Evolutionary conservation across 2,888 invertebrate genomes (phyloP).

Genomic region (Metallyticus violacea): DNA sequence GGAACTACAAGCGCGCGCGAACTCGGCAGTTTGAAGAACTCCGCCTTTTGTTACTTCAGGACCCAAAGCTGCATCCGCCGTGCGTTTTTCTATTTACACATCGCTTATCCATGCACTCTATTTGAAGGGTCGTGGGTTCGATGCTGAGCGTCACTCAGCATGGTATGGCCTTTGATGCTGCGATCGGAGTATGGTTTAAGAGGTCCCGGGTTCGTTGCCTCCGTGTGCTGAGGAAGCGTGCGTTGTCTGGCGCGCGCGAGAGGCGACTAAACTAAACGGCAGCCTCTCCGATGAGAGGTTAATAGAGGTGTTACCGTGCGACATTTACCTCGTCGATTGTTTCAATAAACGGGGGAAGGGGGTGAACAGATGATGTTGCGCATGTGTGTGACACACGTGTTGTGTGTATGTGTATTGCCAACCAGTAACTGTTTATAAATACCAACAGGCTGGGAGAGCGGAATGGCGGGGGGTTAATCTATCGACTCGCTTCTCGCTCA

Average conservation of each 20-base stretch:
- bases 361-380: background rate
- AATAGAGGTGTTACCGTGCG: background rate
- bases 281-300: background rate
- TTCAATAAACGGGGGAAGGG: constrained; percentile 4
- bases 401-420: background rate
- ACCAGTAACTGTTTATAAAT: constrained; percentile 15
- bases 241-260: background rate
- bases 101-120: background rate
- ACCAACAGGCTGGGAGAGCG: background rate
- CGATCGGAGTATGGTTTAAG: too few species aligned
- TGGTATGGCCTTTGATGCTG: too few species aligned
- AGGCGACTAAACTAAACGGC: background rate
- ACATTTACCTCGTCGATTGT: constrained; percentile 11
- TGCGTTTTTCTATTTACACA: background rate
- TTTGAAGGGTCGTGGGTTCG: background rate
- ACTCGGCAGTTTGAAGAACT: background rate
- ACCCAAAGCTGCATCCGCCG: background rate
- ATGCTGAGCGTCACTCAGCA: too few species aligned
- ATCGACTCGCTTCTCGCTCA: background rate
- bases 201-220: background rate
- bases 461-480: too few species aligned
- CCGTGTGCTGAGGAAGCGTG: background rate
- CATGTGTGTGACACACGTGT: constrained; percentile 5
- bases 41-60: background rate
- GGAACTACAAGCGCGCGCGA: background rate